A percentile compares a stretch with the other conserved stretches of the same genome.
Conservation (phyloP, 2,797 vertebrate genomes). For the Darevskia nairensis region DNA sequence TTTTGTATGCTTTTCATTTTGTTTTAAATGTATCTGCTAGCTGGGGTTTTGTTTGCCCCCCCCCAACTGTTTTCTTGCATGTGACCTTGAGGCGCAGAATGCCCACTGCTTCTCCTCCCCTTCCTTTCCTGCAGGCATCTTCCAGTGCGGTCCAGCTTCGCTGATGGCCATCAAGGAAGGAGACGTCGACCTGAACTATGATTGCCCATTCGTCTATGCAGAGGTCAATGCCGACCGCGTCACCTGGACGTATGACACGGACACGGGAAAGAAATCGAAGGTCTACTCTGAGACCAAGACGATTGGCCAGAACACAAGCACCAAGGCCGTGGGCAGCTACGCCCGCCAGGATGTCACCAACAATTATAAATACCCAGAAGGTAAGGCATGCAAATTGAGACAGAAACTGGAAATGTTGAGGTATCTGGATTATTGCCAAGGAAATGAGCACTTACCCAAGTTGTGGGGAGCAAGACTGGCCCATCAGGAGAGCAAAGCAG, state of each 20-base stretch:
- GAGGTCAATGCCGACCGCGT: constrained; percentile 82
- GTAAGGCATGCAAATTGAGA: constrained; percentile 70
- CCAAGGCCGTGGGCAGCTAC: constrained; percentile 88
- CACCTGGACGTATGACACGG: constrained; percentile 70
- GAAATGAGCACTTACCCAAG: background rate
- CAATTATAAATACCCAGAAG: constrained; percentile 92
- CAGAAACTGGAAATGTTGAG: background rate
- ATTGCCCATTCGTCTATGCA: constrained; percentile 77
- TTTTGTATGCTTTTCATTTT: too few species aligned
- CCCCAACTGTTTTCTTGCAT: too few species aligned
- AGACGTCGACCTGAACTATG: constrained; percentile 74
- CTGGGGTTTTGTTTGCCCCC: background rate
- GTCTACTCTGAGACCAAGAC: constrained; percentile 52
- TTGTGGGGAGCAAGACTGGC: background rate
- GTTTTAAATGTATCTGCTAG: background rate
- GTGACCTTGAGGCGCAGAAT: too few species aligned
- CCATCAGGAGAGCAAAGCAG: too few species aligned
- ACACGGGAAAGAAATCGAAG: constrained; percentile 38
- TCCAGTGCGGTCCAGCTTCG: constrained; percentile 81
- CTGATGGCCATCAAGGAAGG: constrained; percentile 76
- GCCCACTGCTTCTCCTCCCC: background rate
- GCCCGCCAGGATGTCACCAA: constrained; percentile 87
- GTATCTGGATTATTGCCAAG: too few species aligned
- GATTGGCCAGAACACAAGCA: constrained; percentile 89
- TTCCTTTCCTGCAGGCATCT: constrained; percentile 72